These are phyloP conservation scores for Troides oblongomaculatus DNA, from an alignment of 2,888 invertebrate species.

Conservation along the genomic window DNA sequence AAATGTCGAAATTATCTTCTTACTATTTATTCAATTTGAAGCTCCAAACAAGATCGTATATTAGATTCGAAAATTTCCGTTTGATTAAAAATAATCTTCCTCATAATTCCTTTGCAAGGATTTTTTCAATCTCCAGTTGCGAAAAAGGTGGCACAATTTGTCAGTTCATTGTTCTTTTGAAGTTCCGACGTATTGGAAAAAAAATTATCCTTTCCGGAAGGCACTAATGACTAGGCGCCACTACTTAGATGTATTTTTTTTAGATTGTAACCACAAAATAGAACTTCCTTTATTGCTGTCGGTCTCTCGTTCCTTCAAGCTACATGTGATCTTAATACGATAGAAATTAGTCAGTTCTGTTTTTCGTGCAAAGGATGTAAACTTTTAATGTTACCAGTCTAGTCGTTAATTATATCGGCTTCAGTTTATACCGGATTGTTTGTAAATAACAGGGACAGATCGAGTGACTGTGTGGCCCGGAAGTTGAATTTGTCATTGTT, in stretches of 20 bases:
- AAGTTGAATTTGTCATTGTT: constrained; percentile 65
- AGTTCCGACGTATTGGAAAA: constrained; percentile 57
- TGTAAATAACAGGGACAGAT: constrained; percentile 20
- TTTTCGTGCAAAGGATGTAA: background rate
- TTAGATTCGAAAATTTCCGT: too few species aligned
- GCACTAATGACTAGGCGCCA: constrained; percentile 77
- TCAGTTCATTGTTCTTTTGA: constrained; percentile 73
- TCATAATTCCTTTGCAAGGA: background rate
- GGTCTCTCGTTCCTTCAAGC: constrained; percentile 26
- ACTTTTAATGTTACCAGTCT: background rate
- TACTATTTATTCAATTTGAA: too few species aligned
- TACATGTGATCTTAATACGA: constrained; percentile 37
- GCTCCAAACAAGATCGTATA: too few species aligned
- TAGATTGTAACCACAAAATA: constrained; percentile 48
- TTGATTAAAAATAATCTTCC: too few species aligned
- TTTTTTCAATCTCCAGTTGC: constrained; percentile 6
- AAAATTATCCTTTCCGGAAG: constrained; percentile 69
- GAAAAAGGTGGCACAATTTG: constrained; percentile 66
- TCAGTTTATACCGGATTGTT: constrained; percentile 32
- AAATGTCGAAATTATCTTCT: background rate
- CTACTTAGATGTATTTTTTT: constrained; percentile 49
- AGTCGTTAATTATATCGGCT: constrained; percentile 51
- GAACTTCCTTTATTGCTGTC: constrained; percentile 40
- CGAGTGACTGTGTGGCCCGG: constrained; percentile 65
- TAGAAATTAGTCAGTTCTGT: background rate